These are phyloP conservation scores for Sturnira hondurensis DNA, from an alignment of 2,113 vertebrate genomes.

Conservation along the genomic window DNA sequence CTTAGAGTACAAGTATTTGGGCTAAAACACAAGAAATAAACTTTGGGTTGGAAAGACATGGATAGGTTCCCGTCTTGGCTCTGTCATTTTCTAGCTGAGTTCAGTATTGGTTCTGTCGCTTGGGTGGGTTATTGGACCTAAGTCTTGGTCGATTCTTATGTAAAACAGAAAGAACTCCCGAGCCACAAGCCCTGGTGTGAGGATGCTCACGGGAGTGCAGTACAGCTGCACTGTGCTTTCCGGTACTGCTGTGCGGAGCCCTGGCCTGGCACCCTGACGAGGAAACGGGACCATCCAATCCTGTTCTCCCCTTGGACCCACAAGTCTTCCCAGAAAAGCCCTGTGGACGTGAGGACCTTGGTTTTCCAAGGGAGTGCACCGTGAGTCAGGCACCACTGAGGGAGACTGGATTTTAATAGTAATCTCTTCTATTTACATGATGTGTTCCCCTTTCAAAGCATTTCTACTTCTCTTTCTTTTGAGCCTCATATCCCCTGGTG, in stretches of 20 bases:
- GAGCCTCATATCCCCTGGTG: background rate
- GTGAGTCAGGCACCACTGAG: background rate
- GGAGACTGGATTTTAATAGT: background rate
- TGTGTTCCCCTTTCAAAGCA: slow-evolving; percentile 33
- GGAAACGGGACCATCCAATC: background rate
- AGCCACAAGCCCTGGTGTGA: background rate
- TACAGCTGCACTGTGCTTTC: no score
- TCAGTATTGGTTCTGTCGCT: background rate
- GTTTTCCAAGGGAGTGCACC: background rate
- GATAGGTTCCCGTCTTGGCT: background rate
- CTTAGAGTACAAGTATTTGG: background rate
- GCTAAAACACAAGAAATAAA: background rate
- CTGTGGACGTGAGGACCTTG: background rate
- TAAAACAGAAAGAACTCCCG: background rate
- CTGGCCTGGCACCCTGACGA: background rate
- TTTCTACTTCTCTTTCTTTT: slow-evolving; percentile 39
- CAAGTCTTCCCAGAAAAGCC: background rate
- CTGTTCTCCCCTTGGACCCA: background rate
- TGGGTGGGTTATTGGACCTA: background rate
- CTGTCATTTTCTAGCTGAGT: background rate
- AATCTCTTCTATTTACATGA: slow-evolving; percentile 32
- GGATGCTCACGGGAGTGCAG: background rate
- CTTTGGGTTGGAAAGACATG: background rate
- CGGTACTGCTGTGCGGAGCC: background rate
- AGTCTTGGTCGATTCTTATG: background rate